A percentile compares a stretch with the other conserved stretches of the same genome.
These are phyloP conservation scores for Lasioglossum figueresi DNA, from an alignment of 2,888 invertebrate species.

Conservation along the genomic window DNA sequence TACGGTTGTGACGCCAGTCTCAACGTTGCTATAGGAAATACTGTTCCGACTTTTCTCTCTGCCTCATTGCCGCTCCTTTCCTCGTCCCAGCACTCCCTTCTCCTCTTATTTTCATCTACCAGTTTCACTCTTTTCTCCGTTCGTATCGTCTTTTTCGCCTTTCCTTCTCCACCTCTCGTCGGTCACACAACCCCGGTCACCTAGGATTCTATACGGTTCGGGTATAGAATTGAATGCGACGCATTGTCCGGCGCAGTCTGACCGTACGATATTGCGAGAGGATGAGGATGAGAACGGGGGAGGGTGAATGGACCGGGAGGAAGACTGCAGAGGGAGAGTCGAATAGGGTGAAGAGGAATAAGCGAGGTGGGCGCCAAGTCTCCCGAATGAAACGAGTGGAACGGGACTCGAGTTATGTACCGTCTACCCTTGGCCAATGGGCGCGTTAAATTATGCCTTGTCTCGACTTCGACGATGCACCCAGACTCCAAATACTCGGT, in stretches of 20 bases:
- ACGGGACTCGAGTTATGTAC: conserved; percentile 72
- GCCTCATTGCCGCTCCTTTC: neutral
- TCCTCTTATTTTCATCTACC: neutral
- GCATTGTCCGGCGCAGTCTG: conserved; percentile 81
- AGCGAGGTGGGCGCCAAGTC: conserved; percentile 69
- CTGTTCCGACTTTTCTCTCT: conserved; percentile 9
- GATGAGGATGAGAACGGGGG: conserved; percentile 30
- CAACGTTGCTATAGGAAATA: neutral
- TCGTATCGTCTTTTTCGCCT: neutral
- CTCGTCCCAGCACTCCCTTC: neutral
- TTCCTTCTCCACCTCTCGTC: conserved; percentile 17
- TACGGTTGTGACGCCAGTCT: neutral
- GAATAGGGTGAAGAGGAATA: conserved; percentile 71
- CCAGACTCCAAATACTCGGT: conserved; percentile 59
- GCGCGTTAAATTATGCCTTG: conserved; percentile 76
- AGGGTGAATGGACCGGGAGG: conserved; percentile 39
- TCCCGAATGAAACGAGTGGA: conserved; percentile 71
- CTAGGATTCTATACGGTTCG: conserved; percentile 59
- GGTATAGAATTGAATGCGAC: conserved; percentile 79
- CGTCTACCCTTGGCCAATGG: conserved; percentile 72
- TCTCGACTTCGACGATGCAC: conserved; percentile 68
- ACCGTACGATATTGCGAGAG: conserved; percentile 80
- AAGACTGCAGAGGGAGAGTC: conserved; percentile 65
- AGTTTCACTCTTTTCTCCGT: neutral
- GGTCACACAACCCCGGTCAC: conserved; percentile 49